Conservation (phyloP, 2,797 vertebrate species). For the Labeo calbasu region DNA sequence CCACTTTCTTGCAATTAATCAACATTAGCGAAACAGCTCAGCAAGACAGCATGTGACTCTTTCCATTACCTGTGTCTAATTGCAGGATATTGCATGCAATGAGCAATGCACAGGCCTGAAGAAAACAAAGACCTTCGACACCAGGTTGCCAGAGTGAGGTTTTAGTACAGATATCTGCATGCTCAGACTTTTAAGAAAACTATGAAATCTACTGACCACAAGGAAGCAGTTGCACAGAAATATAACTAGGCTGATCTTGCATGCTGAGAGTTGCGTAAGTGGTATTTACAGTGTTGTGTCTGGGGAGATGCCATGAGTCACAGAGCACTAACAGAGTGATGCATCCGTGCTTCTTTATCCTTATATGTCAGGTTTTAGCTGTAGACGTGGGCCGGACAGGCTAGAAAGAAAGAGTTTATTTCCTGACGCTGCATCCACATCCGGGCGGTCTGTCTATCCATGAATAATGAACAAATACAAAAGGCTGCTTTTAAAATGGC, state of each 20-base stretch:
- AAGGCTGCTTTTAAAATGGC: neutral
- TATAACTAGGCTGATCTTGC: neutral
- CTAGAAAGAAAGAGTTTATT: constrained; percentile 10
- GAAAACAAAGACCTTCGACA: constrained; percentile 1
- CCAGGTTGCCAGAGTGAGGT: neutral
- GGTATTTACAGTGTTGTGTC: constrained; percentile 5
- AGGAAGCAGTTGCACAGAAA: neutral
- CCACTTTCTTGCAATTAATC: constrained; percentile 35
- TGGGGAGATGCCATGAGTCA: constrained; percentile 40
- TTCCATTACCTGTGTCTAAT: constrained; percentile 39
- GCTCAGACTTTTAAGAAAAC: neutral
- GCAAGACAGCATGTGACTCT: neutral
- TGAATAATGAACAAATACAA: constrained; percentile 13
- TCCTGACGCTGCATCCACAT: constrained; percentile 12
- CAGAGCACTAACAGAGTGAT: constrained; percentile 11
- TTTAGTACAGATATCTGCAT: neutral
- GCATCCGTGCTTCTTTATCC: neutral
- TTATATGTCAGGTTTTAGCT: constrained; percentile 29
- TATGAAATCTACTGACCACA: neutral
- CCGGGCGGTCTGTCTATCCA: neutral
- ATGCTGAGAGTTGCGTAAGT: constrained; percentile 30
- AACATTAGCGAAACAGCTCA: constrained; percentile 10
- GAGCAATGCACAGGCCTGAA: neutral
- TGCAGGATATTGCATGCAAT: constrained; percentile 14
- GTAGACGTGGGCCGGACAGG: neutral